Percentiles rank a stretch among this genome's conserved stretches.
These are phyloP conservation scores for Apotomis turbidana DNA, from an alignment of 2,888 invertebrate species.

Conservation along the genomic window DNA sequence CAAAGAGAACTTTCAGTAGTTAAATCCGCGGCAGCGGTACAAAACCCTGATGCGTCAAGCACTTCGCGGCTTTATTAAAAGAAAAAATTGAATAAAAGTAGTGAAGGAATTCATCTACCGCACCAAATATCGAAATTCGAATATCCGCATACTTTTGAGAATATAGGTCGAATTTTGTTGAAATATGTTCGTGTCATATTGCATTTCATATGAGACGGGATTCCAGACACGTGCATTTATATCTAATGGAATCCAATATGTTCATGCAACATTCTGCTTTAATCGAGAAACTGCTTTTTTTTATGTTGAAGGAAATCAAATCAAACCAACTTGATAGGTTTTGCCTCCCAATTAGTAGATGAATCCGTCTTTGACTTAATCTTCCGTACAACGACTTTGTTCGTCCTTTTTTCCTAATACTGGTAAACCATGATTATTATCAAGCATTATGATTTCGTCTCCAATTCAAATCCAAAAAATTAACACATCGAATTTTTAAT, in stretches of 20 bases:
- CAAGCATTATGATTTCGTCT: too few relatives aligned
- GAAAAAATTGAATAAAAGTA: too few relatives aligned
- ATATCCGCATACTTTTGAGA: neutral
- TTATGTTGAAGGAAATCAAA: constrained; percentile 1
- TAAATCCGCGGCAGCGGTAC: too few relatives aligned
- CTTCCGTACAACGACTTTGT: neutral
- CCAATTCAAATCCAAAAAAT: too few relatives aligned
- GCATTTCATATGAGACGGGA: neutral
- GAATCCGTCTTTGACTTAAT: neutral
- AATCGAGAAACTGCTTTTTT: neutral
- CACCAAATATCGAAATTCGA: neutral
- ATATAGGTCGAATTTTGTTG: neutral
- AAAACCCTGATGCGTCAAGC: too few relatives aligned
- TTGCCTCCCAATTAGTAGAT: constrained; percentile 13
- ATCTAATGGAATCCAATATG: constrained; percentile 20
- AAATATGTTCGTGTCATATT: constrained; percentile 3
- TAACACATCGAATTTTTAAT: too few relatives aligned
- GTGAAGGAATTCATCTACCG: too few relatives aligned
- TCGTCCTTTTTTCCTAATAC: neutral
- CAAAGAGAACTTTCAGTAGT: too few relatives aligned
- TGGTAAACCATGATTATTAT: neutral
- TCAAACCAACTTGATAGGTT: constrained; percentile 10
- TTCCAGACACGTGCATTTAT: neutral
- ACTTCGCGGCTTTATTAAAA: too few relatives aligned
- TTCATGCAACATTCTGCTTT: constrained; percentile 1